A percentile compares a stretch with the other conserved stretches of the same genome.
These are phyloP conservation scores for Cryptus viduatorius DNA, from an alignment of 2,888 invertebrate genomes.

Conservation along the genomic window DNA sequence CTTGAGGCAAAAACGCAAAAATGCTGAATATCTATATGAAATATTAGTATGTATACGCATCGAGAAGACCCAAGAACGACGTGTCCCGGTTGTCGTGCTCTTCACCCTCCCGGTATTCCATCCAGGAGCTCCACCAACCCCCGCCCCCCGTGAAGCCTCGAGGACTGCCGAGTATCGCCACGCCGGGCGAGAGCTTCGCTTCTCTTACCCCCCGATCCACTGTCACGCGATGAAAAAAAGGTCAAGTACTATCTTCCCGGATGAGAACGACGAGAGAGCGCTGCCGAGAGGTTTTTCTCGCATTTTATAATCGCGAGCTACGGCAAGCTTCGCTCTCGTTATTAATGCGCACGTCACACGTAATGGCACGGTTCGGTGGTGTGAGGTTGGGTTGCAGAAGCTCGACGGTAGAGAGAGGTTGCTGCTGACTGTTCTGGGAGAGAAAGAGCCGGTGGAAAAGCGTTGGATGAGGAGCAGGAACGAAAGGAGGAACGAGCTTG, in stretches of 20 bases:
- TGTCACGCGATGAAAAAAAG: constrained; percentile 70
- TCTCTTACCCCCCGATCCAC: constrained; percentile 56
- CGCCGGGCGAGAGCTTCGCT: constrained; percentile 58
- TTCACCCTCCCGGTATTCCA: constrained; percentile 52
- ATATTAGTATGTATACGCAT: constrained; percentile 22
- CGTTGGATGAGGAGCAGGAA: constrained; percentile 29
- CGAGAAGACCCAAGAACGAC: background rate
- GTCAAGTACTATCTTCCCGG: constrained; percentile 68
- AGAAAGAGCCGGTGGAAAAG: constrained; percentile 53
- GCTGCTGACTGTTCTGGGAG: constrained; percentile 66
- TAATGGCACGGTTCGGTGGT: constrained; percentile 56
- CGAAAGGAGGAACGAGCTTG: constrained; percentile 64
- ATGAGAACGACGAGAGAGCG: constrained; percentile 59
- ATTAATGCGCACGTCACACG: constrained; percentile 71
- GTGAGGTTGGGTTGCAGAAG: constrained; percentile 4
- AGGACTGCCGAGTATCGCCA: constrained; percentile 46
- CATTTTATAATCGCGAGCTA: constrained; percentile 67
- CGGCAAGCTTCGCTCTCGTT: constrained; percentile 63
- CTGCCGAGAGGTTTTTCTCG: constrained; percentile 63
- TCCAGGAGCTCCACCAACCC: background rate
- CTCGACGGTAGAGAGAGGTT: constrained; percentile 22
- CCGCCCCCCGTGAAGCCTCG: constrained; percentile 45
- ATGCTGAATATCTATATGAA: background rate
- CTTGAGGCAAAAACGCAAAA: background rate
- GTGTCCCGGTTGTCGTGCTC: constrained; percentile 16